Percentiles rank a stretch among this genome's conserved stretches.
phyloP scores from a whole-genome alignment of 2,797 vertebrate genomes.

The Podargus strigoides region DNA sequence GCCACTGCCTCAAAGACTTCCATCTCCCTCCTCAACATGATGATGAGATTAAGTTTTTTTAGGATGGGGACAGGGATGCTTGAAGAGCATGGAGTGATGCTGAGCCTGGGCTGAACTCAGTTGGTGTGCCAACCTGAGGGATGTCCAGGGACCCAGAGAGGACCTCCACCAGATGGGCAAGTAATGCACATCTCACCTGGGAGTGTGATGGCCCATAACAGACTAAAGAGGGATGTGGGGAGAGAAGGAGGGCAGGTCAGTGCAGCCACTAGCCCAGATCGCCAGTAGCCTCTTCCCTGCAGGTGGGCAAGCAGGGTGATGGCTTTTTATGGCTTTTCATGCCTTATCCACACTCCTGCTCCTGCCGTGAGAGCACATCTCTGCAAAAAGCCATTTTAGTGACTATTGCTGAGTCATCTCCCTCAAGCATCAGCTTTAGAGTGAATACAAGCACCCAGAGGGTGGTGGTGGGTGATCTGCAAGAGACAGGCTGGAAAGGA shows the following conservation, averaged over 20 bases:
- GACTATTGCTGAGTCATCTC: background rate
- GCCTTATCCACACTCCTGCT: background rate
- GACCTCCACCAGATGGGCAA: background rate
- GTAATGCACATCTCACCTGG: rapidly evolving
- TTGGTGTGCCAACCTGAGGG: background rate
- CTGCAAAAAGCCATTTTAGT: background rate
- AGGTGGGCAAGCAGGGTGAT: background rate
- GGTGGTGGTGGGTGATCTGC: background rate
- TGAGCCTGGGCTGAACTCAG: background rate
- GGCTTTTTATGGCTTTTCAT: background rate
- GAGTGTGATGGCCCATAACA: background rate
- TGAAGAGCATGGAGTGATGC: rapidly evolving
- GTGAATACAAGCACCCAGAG: background rate
- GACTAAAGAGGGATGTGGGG: background rate
- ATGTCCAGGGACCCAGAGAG: background rate
- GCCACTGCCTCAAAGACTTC: background rate
- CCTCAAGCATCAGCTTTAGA: background rate
- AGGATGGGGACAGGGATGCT: background rate
- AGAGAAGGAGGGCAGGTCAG: background rate
- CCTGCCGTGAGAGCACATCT: rapidly evolving
- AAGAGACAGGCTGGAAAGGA: background rate
- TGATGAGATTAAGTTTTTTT: background rate
- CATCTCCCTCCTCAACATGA: background rate
- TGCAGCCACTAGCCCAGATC: background rate
- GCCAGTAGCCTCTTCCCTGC: background rate